Conservation (phyloP, 2,888 invertebrate genomes). For the Tortricodes alternella region DNA sequence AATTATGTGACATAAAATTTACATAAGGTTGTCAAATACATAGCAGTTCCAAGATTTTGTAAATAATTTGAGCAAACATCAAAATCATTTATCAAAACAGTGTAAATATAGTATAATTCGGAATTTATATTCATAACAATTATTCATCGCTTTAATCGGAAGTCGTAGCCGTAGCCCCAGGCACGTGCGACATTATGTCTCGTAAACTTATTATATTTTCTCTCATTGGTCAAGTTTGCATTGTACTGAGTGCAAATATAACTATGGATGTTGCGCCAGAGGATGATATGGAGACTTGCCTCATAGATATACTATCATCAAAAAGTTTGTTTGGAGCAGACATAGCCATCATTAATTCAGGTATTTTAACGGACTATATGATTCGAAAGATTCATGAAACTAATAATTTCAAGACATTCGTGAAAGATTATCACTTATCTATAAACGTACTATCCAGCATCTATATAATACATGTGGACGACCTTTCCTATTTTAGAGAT, state of each 20-base stretch:
- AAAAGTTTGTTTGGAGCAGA: slow-evolving; percentile 1
- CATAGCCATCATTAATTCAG: slow-evolving; percentile 8
- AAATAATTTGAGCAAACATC: not conserved
- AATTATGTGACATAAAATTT: too few relatives aligned
- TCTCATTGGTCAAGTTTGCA: not conserved
- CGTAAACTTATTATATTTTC: not conserved
- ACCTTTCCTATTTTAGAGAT: not conserved
- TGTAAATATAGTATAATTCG: not conserved
- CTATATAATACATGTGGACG: not conserved
- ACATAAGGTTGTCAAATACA: not conserved
- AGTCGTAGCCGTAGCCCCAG: too few relatives aligned
- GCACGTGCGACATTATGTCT: not conserved
- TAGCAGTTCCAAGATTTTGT: too few relatives aligned
- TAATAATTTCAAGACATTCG: not conserved
- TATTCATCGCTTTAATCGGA: too few relatives aligned
- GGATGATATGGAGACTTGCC: not conserved
- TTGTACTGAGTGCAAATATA: not conserved
- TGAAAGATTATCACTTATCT: not conserved
- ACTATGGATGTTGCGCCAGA: not conserved
- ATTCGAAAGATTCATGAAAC: slow-evolving; percentile 1
- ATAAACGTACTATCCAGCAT: not conserved
- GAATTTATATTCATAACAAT: not conserved
- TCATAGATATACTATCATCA: not conserved
- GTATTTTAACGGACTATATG: not conserved
- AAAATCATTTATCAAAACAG: not conserved